These are phyloP conservation scores for Slavum lentiscoides DNA, from an alignment of 2,888 invertebrate species.

Conservation along the genomic window DNA sequence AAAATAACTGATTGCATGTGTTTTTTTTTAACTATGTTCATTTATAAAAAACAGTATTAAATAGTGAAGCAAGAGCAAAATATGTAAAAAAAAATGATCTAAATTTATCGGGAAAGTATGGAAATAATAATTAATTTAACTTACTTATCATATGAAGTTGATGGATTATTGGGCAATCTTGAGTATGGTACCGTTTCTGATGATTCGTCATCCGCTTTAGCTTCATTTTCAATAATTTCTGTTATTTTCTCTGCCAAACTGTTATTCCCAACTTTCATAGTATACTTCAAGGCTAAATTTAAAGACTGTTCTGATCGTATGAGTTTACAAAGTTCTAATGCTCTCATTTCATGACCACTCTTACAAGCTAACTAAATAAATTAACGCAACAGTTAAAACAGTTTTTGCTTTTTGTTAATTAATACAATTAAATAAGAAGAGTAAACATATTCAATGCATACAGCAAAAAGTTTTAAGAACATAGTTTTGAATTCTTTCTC, in stretches of 20 bases:
- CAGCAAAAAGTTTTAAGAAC: slow-evolving; percentile 87
- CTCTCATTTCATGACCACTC: slow-evolving; percentile 81
- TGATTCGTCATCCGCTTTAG: slow-evolving; percentile 13
- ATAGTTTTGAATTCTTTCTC: slow-evolving; percentile 75
- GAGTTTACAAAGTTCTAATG: slow-evolving; percentile 82
- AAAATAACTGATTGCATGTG: no score
- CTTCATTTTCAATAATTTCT: slow-evolving; percentile 52
- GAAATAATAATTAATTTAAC: not conserved
- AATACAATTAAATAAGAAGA: not conserved
- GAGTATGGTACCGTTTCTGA: slow-evolving; percentile 10
- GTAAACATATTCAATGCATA: slow-evolving; percentile 62
- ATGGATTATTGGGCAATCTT: slow-evolving; percentile 4
- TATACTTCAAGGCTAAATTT: slow-evolving; percentile 86
- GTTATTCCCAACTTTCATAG: slow-evolving; percentile 74
- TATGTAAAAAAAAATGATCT: no score
- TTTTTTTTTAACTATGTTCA: no score
- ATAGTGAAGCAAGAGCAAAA: no score
- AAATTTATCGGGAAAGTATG: no score
- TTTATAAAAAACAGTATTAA: no score
- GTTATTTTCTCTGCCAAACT: slow-evolving; percentile 77
- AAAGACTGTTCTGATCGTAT: slow-evolving; percentile 77
- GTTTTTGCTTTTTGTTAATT: slow-evolving; percentile 7
- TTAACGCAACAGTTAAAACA: slow-evolving; percentile 23
- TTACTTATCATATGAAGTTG: slow-evolving; percentile 31
- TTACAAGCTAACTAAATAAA: slow-evolving; percentile 75